Conservation (phyloP, 1,140 invertebrate genomes). For the Atta cephalotes region DNA sequence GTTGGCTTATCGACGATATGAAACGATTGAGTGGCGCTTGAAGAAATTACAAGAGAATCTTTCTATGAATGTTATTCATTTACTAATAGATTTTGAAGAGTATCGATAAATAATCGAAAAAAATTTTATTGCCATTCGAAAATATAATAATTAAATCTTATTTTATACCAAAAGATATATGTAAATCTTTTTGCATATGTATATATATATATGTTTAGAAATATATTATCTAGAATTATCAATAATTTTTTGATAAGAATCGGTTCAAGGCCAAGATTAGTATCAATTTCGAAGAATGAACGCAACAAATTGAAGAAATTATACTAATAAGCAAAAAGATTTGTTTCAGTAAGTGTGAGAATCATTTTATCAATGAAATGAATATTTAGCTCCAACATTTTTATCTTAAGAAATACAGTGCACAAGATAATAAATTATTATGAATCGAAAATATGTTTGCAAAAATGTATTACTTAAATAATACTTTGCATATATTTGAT, state of each 20-base stretch:
- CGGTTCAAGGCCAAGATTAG: conserved; percentile 4
- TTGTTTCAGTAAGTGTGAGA: neutral
- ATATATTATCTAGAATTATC: conserved; percentile 26
- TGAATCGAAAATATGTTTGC: neutral
- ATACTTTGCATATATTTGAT: conserved; percentile 8
- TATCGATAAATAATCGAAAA: neutral
- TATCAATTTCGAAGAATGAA: conserved; percentile 27
- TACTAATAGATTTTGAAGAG: conserved; percentile 14
- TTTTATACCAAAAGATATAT: neutral
- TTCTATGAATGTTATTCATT: conserved; percentile 51
- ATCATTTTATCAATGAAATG: conserved; percentile 17
- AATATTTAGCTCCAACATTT: neutral
- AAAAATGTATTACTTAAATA: neutral
- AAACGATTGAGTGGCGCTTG: conserved; percentile 62
- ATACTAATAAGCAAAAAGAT: neutral
- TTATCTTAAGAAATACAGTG: conserved; percentile 16
- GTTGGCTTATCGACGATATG: conserved; percentile 56
- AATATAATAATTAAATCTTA: neutral
- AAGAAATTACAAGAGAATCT: conserved; percentile 48
- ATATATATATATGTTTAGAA: neutral
- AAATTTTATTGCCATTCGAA: conserved; percentile 14
- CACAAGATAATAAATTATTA: conserved; percentile 3
- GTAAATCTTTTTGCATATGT: neutral
- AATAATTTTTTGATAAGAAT: conserved; percentile 28
- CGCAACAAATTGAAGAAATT: neutral